Evolutionary conservation across 2,113 vertebrate genomes (phyloP).

Genomic region (Cryptomyrus ogoouensis): DNA sequence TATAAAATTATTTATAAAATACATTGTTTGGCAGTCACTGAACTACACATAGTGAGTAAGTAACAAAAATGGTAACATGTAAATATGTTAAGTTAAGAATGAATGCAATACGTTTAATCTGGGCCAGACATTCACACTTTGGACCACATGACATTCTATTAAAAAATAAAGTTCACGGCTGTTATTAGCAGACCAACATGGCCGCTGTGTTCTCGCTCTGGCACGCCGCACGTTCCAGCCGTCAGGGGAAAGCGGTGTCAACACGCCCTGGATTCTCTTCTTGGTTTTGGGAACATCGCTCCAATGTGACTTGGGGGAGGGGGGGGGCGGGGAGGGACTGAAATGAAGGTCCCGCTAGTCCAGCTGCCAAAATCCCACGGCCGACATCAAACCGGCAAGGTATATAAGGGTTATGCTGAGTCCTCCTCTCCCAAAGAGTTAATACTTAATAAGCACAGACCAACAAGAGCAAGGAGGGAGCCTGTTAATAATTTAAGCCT

Average conservation of each 20-base stretch:
- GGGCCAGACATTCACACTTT: background rate
- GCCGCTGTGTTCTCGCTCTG: background rate
- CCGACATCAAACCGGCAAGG: background rate
- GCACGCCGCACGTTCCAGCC: background rate
- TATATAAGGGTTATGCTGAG: background rate
- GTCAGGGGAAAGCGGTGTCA: background rate
- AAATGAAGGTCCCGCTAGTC: background rate
- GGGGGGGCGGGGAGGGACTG: background rate
- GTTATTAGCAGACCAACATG: background rate
- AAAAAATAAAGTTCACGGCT: background rate
- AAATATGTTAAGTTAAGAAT: background rate
- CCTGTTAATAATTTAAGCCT: background rate
- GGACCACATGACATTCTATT: background rate
- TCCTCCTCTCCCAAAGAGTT: background rate
- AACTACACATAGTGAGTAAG: background rate
- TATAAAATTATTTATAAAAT: background rate
- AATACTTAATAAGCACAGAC: background rate
- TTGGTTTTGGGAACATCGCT: background rate
- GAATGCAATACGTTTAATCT: background rate
- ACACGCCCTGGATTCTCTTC: background rate
- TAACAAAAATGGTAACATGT: background rate
- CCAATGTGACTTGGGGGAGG: background rate
- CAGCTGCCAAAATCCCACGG: background rate
- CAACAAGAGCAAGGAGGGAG: background rate
- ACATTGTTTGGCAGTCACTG: background rate